Percentiles rank a stretch among this genome's conserved stretches.
phyloP scores from a whole-genome alignment of 2,113 vertebrate genomes.

The Cyanistes caeruleus region DNA sequence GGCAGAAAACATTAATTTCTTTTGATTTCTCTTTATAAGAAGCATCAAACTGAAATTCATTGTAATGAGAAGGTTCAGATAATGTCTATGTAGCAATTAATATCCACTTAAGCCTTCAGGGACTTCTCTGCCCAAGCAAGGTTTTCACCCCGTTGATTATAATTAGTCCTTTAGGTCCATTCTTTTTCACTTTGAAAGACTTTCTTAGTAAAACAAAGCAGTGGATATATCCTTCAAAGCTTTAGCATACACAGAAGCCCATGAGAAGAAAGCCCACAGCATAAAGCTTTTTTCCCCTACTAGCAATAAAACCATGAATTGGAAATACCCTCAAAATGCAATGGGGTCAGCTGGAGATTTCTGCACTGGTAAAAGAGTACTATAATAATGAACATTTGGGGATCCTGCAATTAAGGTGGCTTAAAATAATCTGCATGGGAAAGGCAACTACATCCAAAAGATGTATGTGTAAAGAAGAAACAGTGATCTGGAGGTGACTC shows the following conservation, averaged over 20 bases:
- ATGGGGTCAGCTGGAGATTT: not conserved
- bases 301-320: not conserved
- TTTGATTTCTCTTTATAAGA: not conserved
- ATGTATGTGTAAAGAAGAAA: not conserved
- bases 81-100: not conserved
- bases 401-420: not conserved
- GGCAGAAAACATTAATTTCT: not conserved
- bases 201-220: not conserved
- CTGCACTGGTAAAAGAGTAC: not conserved
- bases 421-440: conserved; percentile 3
- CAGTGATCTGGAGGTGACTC: not conserved
- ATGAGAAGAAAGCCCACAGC: not conserved
- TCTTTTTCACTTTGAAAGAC: not conserved
- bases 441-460: not conserved
- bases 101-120: not conserved
- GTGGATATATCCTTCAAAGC: not conserved
- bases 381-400: not conserved
- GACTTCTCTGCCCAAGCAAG: not conserved
- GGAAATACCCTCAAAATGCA: not conserved
- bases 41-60: not conserved
- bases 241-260: not conserved
- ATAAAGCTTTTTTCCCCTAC: not conserved
- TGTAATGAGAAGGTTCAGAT: not conserved
- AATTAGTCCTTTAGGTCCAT: not conserved
- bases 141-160: not conserved